Conservation (phyloP, 2,113 vertebrate genomes). For the Peromyscus polionotus region DNA sequence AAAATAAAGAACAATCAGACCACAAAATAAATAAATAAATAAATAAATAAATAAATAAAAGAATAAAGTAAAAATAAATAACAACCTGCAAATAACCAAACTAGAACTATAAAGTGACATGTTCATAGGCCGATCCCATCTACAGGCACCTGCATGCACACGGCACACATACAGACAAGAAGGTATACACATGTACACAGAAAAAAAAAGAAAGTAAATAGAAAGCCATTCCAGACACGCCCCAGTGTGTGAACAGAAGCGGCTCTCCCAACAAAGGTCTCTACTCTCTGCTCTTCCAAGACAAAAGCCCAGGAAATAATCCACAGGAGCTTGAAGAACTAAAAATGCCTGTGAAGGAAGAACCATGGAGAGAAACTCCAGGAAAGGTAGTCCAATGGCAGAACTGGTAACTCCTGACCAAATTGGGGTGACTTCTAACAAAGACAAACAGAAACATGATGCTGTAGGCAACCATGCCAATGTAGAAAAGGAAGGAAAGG, state of each 20-base stretch:
- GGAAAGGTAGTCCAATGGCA: background rate
- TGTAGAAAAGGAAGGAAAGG: background rate
- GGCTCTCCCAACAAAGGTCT: constrained; percentile 59
- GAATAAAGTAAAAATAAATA: constrained; percentile 2
- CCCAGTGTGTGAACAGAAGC: constrained; percentile 61
- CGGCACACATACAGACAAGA: background rate
- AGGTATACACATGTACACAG: background rate
- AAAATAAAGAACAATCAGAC: too few relatives aligned
- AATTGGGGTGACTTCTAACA: background rate
- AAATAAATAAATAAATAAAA: too few relatives aligned
- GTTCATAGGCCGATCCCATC: background rate
- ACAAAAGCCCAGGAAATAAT: constrained; percentile 51
- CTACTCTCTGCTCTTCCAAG: constrained; percentile 29
- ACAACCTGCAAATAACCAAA: background rate
- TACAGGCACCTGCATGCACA: background rate
- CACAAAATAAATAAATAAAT: too few relatives aligned
- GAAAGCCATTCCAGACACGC: constrained; percentile 33
- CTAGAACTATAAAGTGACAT: background rate
- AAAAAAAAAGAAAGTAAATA: background rate
- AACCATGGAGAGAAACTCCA: background rate
- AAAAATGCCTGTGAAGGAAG: background rate
- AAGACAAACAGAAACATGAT: background rate
- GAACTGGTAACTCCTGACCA: background rate
- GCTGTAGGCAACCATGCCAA: background rate
- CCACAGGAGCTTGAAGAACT: background rate